These are phyloP conservation scores for Hypotaenidia okinawae DNA, from an alignment of 2,797 vertebrate species.

Conservation along the genomic window DNA sequence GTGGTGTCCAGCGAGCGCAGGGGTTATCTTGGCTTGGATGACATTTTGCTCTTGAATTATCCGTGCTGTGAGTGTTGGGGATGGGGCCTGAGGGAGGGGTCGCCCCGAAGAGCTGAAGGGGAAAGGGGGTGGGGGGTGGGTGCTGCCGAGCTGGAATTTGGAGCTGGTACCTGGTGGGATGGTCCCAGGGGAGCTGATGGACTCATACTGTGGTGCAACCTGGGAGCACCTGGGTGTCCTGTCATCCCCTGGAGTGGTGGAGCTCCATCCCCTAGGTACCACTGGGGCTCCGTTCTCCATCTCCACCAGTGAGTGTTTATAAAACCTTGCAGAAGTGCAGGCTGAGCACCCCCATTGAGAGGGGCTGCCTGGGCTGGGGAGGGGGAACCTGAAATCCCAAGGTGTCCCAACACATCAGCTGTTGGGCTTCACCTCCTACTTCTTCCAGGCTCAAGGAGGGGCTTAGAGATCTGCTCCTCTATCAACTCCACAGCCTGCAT, in stretches of 20 bases:
- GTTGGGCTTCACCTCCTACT: background rate
- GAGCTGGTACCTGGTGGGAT: background rate
- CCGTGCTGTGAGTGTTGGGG: conserved; percentile 91
- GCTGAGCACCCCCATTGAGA: background rate
- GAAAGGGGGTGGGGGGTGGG: background rate
- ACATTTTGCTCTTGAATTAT: conserved; percentile 95
- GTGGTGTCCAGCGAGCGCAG: conserved; percentile 87
- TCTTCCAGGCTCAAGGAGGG: background rate
- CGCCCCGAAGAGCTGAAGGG: background rate
- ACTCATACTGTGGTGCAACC: background rate
- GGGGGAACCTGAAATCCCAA: background rate
- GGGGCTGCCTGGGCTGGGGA: background rate
- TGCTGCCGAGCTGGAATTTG: background rate
- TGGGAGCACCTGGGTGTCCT: background rate
- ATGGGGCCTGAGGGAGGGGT: accelerated
- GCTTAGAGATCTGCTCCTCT: background rate
- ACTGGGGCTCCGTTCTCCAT: background rate
- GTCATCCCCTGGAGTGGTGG: background rate
- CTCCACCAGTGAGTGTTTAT: background rate
- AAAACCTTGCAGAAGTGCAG: background rate
- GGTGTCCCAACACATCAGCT: background rate
- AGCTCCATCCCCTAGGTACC: background rate
- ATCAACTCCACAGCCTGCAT: background rate
- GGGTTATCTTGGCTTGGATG: conserved; percentile 95
- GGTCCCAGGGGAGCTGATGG: background rate